phyloP scores from a whole-genome alignment of 2,797 vertebrate genomes.

The Helostoma temminkii region DNA sequence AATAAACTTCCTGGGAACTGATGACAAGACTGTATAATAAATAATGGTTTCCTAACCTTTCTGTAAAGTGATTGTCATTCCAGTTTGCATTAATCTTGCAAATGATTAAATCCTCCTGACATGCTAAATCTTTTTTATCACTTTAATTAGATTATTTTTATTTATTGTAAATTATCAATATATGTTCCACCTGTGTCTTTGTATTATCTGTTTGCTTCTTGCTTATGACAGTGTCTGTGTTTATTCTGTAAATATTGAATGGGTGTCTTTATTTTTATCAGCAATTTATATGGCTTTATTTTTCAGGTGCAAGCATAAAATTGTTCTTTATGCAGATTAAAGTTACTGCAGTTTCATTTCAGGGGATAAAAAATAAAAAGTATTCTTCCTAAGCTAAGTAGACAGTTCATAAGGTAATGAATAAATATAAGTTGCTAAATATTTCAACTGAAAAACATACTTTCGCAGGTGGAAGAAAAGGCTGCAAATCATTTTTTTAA shows the following conservation, averaged over 20 bases:
- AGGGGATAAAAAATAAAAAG: not conserved
- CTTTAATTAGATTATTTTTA: not conserved
- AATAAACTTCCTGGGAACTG: too few species aligned
- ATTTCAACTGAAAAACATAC: constrained; percentile 28
- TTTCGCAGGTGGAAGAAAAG: constrained; percentile 28
- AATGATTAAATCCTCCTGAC: too few species aligned
- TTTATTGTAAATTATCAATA: not conserved
- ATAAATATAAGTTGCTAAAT: constrained; percentile 55
- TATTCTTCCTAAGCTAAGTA: constrained; percentile 36
- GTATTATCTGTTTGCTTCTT: not conserved
- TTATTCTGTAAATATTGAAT: not conserved
- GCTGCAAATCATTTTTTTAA: constrained; percentile 26
- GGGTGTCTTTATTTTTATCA: constrained; percentile 17
- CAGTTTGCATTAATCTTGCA: too few species aligned
- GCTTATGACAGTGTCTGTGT: not conserved
- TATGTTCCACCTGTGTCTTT: not conserved
- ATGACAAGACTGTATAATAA: too few species aligned
- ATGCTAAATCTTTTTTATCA: not conserved
- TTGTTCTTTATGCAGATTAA: constrained; percentile 30
- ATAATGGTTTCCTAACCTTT: too few species aligned
- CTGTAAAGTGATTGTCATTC: too few species aligned
- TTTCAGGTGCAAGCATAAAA: constrained; percentile 42
- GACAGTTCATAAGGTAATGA: constrained; percentile 47
- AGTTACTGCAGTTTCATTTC: constrained; percentile 29
- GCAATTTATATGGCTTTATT: constrained; percentile 32